Base-by-base conservation (phyloP, 1,140 invertebrate genomes). In the Drosophila takahashii region DNA sequence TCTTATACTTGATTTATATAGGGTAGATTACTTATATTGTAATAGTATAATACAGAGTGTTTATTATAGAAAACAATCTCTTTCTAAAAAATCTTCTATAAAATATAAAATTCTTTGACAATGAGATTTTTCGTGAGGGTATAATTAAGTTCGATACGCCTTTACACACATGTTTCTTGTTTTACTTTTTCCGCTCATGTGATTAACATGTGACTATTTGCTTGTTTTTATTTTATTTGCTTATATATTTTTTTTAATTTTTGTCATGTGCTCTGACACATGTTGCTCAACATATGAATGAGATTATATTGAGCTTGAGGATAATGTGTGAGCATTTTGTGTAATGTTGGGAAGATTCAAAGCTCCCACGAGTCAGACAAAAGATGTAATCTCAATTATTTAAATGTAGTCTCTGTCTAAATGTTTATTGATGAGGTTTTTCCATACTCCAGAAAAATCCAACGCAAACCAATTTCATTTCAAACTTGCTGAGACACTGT, bases 191-290 rank as follows among this genome's bases (percentile, higher is more conserved):
- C 54, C 41, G 37, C 36, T 67, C 73, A 77, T 77, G 73, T 77
- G 73, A 60, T 72, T 52, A 57, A 75, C 60, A 45, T 77, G 41
- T 77, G 62, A 69, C 64, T 48, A 48, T 57, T 50, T 77, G 52
- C 36, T 44, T 57, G 26, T n/a, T 65, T 44, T 69, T 36, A 32
- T 22, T 69, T 69, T 34, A 39, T 70, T 70, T 65, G n/a, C 27
- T 48, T 26, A 15, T 32, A 37, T n/a, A 32, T 29, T 32, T 70
- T 66, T 10, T 53, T 67, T 62, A 41, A 54, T 67, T 47, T 26
- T 26, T 70, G 50, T 70, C 66, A 70, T 70, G 66, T 48, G 64
- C 34, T 16, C 2, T 22, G 48, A 37, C 22, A 50, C n/a, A 15
- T 41, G 27, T 13, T n/a, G 37, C 27, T 27, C 22, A 45, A 15